These are phyloP conservation scores for Paedocypris micromegethes DNA, from an alignment of 2,797 vertebrate species.

Conservation along the genomic window DNA sequence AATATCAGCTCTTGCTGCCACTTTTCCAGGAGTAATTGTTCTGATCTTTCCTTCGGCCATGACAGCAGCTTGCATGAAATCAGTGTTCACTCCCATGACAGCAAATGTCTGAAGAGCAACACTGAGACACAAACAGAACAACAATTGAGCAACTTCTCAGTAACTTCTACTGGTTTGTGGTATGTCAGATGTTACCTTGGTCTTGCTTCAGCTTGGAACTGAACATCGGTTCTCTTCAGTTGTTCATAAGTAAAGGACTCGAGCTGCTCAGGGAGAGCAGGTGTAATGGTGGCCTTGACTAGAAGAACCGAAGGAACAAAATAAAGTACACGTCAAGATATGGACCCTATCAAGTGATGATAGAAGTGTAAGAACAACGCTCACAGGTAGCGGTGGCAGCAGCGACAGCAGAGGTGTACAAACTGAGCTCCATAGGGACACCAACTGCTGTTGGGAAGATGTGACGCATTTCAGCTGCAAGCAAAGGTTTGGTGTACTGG, in stretches of 20 bases:
- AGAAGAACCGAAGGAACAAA: conserved; percentile 29
- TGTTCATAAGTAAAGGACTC: conserved; percentile 60
- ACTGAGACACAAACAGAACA: conserved; percentile 49
- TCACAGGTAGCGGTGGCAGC: conserved; percentile 57
- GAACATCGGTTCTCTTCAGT: conserved; percentile 65
- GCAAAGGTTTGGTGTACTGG: conserved; percentile 61
- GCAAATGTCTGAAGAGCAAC: conserved; percentile 67
- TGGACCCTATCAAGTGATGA: background rate
- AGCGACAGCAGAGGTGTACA: conserved; percentile 66
- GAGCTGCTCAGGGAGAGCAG: conserved; percentile 62
- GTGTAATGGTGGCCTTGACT: conserved; percentile 64
- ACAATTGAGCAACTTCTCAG: no score
- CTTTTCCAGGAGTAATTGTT: conserved; percentile 59
- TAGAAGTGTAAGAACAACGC: conserved; percentile 5
- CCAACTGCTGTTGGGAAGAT: conserved; percentile 70
- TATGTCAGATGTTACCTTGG: conserved; percentile 57
- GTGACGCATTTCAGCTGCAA: conserved; percentile 66
- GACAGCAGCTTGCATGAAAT: conserved; percentile 66
- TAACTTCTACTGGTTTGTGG: no score
- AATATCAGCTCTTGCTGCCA: conserved; percentile 58
- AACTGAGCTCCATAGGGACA: conserved; percentile 72
- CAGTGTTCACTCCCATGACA: conserved; percentile 72
- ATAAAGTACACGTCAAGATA: background rate
- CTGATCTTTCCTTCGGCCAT: conserved; percentile 59
- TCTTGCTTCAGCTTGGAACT: conserved; percentile 63